Base-by-base conservation (phyloP, 2,888 invertebrate genomes). In the Erebia aethiops region DNA sequence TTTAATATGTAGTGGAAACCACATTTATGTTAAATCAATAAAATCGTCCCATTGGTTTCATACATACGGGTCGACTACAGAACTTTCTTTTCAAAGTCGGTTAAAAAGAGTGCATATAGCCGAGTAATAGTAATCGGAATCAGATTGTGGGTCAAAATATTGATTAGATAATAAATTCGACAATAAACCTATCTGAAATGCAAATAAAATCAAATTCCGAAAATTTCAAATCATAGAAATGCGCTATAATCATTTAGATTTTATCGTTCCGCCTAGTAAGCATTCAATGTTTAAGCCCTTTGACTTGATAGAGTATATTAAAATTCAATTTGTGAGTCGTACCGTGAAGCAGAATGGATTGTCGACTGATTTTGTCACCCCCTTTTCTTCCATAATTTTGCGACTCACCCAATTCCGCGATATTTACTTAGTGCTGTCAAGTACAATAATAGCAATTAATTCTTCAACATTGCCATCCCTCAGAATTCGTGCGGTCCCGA, bases 241-340 rank as follows among this genome's bases (percentile, higher is more conserved):
- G 60, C 41, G 65, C 64, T 41, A 35, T 54, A 69, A 62, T 41
- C 43, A 69, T 71, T 52, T 69, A 74, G 67, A 63, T 73, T 72
- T 69, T 86, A 84, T 85, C 83, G 80, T 85, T 80, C 82, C 83
- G 84, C 87, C 86, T 87, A 89, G 89, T 91, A 88, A 89, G 87
- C 86, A 87, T 88, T 87, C 86, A 85, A 87, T 88, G 87, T 89
- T n/a, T 91, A 90, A 91, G 91, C 90, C 89, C 79, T 87, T 91
- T 88, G 88, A 91, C 88, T 91, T 85, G 86, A 86, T 85, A 86
- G 88, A 88, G 87, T 89, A 89, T 90, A 91, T 91, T 91, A 92
- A 91, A 92, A 91, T 92, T 91, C 91, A 92, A 92, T 92, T 91
- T 91, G 90, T 88, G 87, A 84, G 80, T 86, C 83, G 86, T 87